These are phyloP conservation scores for Cecidostiba fungosa DNA, from an alignment of 2,888 invertebrate genomes.

Conservation along the genomic window DNA sequence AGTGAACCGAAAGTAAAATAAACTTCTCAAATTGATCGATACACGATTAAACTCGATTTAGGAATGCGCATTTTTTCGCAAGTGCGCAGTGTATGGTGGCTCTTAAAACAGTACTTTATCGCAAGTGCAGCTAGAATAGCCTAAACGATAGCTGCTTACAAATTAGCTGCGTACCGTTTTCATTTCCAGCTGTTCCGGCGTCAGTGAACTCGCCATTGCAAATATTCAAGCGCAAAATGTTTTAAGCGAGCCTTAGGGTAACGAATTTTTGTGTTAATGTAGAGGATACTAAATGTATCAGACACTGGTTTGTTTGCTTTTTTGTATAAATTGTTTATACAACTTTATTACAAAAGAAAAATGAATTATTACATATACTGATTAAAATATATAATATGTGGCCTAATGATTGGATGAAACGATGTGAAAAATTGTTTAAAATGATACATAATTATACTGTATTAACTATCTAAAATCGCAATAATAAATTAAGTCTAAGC, in stretches of 20 bases:
- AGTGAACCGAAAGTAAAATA: no score
- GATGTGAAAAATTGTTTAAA: slow-evolving; percentile 27
- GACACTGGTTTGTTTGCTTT: background rate
- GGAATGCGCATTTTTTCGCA: background rate
- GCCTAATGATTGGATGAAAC: slow-evolving; percentile 21
- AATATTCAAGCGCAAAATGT: slow-evolving; percentile 5
- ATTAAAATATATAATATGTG: slow-evolving; percentile 37
- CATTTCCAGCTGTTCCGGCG: slow-evolving; percentile 21
- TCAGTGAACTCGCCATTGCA: background rate
- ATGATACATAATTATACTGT: slow-evolving; percentile 36
- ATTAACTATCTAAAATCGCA: slow-evolving; percentile 44
- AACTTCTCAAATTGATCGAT: background rate
- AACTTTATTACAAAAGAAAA: slow-evolving; percentile 54
- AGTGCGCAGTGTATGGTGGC: background rate
- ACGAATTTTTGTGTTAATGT: background rate
- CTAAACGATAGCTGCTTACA: slow-evolving; percentile 43
- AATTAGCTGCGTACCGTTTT: slow-evolving; percentile 42
- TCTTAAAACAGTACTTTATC: slow-evolving; percentile 25
- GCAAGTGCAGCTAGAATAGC: slow-evolving; percentile 17
- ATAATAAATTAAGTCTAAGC: slow-evolving; percentile 42
- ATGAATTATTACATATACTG: background rate
- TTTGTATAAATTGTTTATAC: slow-evolving; percentile 57
- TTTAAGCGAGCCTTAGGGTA: background rate
- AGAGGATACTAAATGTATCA: background rate
- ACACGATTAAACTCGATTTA: background rate